A percentile compares a stretch with the other conserved stretches of the same genome.
Evolutionary conservation across 2,888 invertebrate genomes (phyloP).

Genomic region (Protonemura montana): DNA sequence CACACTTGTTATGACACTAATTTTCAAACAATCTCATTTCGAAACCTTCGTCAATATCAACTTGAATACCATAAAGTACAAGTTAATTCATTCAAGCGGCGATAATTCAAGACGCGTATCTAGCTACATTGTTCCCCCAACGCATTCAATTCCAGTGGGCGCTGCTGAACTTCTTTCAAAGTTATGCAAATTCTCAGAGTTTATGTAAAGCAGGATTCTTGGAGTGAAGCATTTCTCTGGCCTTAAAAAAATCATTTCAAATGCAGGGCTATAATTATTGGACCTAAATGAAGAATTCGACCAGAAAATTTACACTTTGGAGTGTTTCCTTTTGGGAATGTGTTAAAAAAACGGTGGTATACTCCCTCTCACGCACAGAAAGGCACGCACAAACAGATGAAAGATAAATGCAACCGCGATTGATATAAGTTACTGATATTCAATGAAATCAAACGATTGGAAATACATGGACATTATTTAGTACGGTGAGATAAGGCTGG

Average conservation of each 20-base stretch:
- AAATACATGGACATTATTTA: slow-evolving; percentile 7
- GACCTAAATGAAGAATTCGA: not conserved
- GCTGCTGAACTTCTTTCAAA: not conserved
- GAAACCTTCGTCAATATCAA: slow-evolving; percentile 32
- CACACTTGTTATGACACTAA: slow-evolving; percentile 36
- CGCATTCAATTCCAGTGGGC: not conserved
- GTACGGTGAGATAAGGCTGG: not conserved
- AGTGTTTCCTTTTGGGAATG: not conserved
- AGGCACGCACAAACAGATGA: not conserved
- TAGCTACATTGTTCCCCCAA: not conserved
- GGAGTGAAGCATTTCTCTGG: not conserved
- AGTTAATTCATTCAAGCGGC: not conserved
- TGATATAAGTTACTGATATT: not conserved
- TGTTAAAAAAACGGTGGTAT: not conserved
- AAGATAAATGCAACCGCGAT: not conserved
- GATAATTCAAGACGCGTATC: not conserved
- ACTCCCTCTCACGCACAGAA: not conserved
- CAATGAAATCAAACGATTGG: not conserved
- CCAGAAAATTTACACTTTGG: not conserved
- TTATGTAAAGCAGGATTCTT: not conserved
- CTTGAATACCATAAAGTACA: slow-evolving; percentile 1
- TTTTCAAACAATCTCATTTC: slow-evolving; percentile 19
- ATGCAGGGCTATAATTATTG: not conserved
- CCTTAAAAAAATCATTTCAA: not conserved
- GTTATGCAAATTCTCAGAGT: not conserved